Percentiles rank a stretch among this genome's conserved stretches.
Evolutionary conservation across 2,797 vertebrate genomes (phyloP).

Genomic region (Buceros bicornis): DNA sequence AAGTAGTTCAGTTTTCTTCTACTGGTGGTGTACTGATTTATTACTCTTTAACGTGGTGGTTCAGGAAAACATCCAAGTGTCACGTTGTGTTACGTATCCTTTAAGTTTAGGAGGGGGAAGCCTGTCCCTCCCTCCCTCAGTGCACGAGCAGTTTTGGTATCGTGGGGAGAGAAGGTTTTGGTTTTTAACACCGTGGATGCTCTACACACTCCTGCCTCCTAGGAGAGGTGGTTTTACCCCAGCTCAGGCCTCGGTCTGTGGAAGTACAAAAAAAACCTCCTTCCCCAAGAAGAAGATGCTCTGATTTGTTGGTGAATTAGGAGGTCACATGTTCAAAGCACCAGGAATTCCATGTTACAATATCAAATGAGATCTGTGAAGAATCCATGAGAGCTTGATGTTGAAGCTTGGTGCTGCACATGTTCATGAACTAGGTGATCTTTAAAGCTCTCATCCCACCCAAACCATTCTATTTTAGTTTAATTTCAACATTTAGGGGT

Average conservation of each 20-base stretch:
- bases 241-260: background rate
- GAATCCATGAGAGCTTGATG: background rate
- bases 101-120: background rate
- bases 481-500: background rate
- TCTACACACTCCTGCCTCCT: background rate
- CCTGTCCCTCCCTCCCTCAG: background rate
- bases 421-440: background rate
- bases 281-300: background rate
- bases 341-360: background rate
- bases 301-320: background rate
- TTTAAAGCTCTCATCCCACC: background rate
- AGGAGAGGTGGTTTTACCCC: background rate
- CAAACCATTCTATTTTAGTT: background rate
- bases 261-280: background rate
- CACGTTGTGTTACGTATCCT: background rate
- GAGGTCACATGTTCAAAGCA: rapidly evolving
- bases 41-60: slow-evolving; percentile 46
- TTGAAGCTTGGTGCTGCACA: rapidly evolving
- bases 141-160: background rate
- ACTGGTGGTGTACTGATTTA: background rate
- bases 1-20: background rate
- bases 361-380: rapidly evolving
- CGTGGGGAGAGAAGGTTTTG: background rate
- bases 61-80: background rate
- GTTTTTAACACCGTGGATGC: background rate